phyloP scores from a whole-genome alignment of 1,140 invertebrate species.

The Pygmarrhopalites habei region DNA sequence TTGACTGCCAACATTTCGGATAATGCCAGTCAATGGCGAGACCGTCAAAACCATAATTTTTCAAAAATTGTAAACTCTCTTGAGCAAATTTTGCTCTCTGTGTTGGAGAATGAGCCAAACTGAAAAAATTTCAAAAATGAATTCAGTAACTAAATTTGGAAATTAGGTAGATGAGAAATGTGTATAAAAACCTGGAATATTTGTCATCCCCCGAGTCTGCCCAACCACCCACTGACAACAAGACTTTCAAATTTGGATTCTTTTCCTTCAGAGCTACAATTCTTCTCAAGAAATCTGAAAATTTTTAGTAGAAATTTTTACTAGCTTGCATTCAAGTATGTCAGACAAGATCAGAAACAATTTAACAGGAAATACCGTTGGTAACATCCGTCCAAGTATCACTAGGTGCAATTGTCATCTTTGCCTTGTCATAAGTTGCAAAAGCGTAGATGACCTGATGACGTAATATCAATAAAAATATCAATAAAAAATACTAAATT shows the following conservation, averaged over 20 bases:
- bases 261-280: slow-evolving; percentile 45
- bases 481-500: too few relatives aligned
- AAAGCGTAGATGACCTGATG: slow-evolving; percentile 89
- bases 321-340: too few relatives aligned
- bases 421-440: slow-evolving; percentile 71
- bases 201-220: slow-evolving; percentile 76
- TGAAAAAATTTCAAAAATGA: too few relatives aligned
- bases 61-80: slow-evolving; percentile 57
- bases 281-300: slow-evolving; percentile 60
- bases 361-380: slow-evolving; percentile 54
- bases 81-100: slow-evolving; percentile 56
- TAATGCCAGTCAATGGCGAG: slow-evolving; percentile 86
- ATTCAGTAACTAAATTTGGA: too few relatives aligned
- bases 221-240: slow-evolving; percentile 83
- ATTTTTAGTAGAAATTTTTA: too few relatives aligned
- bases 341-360: too few relatives aligned
- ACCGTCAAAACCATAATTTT: slow-evolving; percentile 67
- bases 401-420: slow-evolving; percentile 63
- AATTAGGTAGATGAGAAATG: too few relatives aligned
- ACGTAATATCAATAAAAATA: too few relatives aligned
- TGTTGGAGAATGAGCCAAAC: slow-evolving; percentile 57
- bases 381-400: slow-evolving; percentile 79
- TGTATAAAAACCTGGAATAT: too few relatives aligned
- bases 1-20: slow-evolving; percentile 79
- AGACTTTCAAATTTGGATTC: slow-evolving; percentile 48